Conservation (phyloP, 2,113 vertebrate genomes). For the Lipophrys pholis region DNA sequence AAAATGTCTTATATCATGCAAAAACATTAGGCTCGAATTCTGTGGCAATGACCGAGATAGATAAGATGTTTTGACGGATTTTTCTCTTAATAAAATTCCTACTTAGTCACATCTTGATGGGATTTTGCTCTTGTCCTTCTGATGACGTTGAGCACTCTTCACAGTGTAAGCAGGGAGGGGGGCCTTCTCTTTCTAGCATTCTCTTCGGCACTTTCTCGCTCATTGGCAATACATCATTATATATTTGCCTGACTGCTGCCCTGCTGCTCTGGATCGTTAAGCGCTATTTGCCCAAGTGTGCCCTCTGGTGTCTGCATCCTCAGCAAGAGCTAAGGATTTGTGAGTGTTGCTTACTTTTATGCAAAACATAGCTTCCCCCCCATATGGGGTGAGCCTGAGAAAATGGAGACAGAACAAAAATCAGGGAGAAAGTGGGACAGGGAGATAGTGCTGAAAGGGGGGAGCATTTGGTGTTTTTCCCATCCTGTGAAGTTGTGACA, state of each 20-base stretch:
- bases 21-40: no score
- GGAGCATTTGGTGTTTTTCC: slow-evolving; percentile 23
- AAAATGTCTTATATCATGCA: no score
- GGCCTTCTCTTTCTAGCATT: slow-evolving; percentile 8
- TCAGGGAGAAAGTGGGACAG: slow-evolving; percentile 48
- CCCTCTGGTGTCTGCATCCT: slow-evolving; percentile 56
- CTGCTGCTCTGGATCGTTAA: slow-evolving; percentile 58
- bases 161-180: slow-evolving; percentile 1
- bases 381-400: slow-evolving; percentile 20
- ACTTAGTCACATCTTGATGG: slow-evolving; percentile 4
- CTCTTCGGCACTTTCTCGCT: slow-evolving; percentile 19
- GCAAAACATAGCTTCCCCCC: slow-evolving; percentile 50
- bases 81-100: slow-evolving; percentile 6
- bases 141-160: slow-evolving; percentile 3
- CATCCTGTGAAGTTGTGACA: slow-evolving; percentile 49
- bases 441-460: slow-evolving; percentile 30
- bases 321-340: slow-evolving; percentile 45
- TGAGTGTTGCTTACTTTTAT: slow-evolving; percentile 58
- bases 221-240: slow-evolving; percentile 61
- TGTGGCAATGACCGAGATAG: background rate
- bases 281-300: slow-evolving; percentile 56
- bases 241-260: slow-evolving; percentile 53
- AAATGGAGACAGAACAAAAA: slow-evolving; percentile 36
- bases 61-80: slow-evolving; percentile 2
- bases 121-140: slow-evolving; percentile 31